Evolutionary conservation across 1,140 invertebrate genomes (phyloP).

Genomic region (Trachymyrmex cornetzi): DNA sequence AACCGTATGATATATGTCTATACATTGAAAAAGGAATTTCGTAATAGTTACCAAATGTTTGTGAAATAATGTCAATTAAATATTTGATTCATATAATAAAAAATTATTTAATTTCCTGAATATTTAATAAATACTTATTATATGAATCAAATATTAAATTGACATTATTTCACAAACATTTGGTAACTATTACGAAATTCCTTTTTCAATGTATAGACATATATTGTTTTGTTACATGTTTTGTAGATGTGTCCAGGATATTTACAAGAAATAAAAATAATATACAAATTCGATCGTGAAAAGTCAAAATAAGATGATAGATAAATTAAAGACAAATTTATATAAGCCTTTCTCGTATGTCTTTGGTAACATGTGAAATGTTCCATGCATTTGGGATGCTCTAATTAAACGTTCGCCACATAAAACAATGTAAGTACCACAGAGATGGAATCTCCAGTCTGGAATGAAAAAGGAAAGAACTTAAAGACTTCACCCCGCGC

Average conservation of each 20-base stretch:
- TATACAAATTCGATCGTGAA: neutral
- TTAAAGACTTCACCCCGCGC: slow-evolving; percentile 20
- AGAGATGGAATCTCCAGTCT: slow-evolving; percentile 45
- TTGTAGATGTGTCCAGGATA: neutral
- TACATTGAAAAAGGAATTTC: no score
- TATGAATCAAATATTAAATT: no score
- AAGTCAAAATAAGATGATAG: neutral
- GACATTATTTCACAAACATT: neutral
- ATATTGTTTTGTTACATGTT: neutral
- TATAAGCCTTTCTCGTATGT: neutral
- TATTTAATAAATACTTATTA: no score
- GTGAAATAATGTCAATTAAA: no score
- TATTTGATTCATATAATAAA: no score
- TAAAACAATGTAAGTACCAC: slow-evolving; percentile 47
- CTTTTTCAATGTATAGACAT: neutral
- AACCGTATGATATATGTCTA: neutral
- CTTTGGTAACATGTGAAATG: slow-evolving; percentile 43
- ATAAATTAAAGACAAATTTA: neutral
- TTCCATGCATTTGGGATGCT: slow-evolving; percentile 36
- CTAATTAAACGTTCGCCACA: slow-evolving; percentile 54
- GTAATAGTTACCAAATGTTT: neutral
- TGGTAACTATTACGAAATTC: no score
- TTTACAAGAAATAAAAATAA: neutral
- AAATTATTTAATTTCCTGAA: no score
- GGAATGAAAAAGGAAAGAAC: slow-evolving; percentile 49